Base-by-base conservation (phyloP, 2,113 vertebrate species). In the Boleophthalmus pectinirostris region DNA sequence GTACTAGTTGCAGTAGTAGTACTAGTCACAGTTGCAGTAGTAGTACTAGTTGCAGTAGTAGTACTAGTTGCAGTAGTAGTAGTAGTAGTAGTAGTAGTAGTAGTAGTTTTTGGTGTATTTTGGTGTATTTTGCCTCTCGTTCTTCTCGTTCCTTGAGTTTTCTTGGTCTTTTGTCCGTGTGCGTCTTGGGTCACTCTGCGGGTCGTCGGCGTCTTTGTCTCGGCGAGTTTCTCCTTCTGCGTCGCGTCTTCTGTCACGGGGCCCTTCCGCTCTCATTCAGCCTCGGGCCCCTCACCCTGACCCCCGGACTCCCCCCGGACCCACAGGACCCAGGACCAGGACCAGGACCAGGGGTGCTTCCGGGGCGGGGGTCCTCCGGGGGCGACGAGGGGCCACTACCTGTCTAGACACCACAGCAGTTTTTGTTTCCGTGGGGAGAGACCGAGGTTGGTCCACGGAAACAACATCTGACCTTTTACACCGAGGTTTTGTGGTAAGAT, bases 261-360 rank as follows among this genome's bases (percentile, higher is more conserved):
- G 53, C 53, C n/a, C 53, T 58, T 58, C 56, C 56, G 56, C 56
- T 58, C 56, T 58, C 56, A 58, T 58, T 58, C 56, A 58, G 56
- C 56, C 21, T 1, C 56, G 24, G 3, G 11, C 56, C 56, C 20
- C 6, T 18, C n/a, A n/a, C n/a, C 29, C 29, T 29, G 29, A 2
- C 29, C 29, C 29, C 29, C 29, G 2, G 29, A 20, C 53, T 54
- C 20, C 56, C 56, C 23, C 56, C 3, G 2, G 8, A 11, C 21
- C 54, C 54, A 23, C 56, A 25, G 56, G 25, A 23, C 56, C 56
- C 56, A n/a, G n/a, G n/a, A n/a, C n/a, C n/a, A n/a, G n/a, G n/a
- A n/a, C 12, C 23, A 3, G 3, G n/a, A n/a, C 53, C 53, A 23
- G 1, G 23, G 5, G 54, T n/a, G 9, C 23, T 58, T 58, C 56